Conservation (phyloP, 2,888 invertebrate species). For the Neoascia interrupta region DNA sequence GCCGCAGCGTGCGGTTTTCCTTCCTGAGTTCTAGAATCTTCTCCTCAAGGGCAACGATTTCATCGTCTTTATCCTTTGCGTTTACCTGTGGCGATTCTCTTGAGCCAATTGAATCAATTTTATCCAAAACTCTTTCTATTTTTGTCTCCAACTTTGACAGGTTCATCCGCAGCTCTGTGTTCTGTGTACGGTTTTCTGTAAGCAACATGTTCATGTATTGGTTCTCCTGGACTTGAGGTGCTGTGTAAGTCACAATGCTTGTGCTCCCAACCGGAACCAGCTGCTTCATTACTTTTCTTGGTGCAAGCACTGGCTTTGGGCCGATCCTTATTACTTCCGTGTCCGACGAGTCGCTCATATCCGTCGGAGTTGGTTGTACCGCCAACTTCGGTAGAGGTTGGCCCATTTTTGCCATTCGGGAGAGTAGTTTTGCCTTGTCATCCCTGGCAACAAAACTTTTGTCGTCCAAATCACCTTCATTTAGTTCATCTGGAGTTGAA, state of each 20-base stretch:
- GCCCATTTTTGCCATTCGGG: slow-evolving; percentile 83
- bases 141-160: slow-evolving; percentile 84
- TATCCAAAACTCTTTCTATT: slow-evolving; percentile 83
- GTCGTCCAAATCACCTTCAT: not conserved
- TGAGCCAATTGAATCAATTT: slow-evolving; percentile 76
- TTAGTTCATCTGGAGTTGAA: not conserved
- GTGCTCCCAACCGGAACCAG: slow-evolving; percentile 15
- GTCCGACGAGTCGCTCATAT: slow-evolving; percentile 80
- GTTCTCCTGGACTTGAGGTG: slow-evolving; percentile 72
- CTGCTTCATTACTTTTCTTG: slow-evolving; percentile 62
- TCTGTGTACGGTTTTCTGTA: slow-evolving; percentile 83
- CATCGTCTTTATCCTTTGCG: slow-evolving; percentile 71
- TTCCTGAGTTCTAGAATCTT: slow-evolving; percentile 77
- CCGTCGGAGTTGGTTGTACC: slow-evolving; percentile 72
- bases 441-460: too few species aligned
- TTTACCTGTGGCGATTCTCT: slow-evolving; percentile 4
- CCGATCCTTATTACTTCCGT: slow-evolving; percentile 74
- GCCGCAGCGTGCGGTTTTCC: slow-evolving; percentile 76
- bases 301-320: slow-evolving; percentile 51
- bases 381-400: slow-evolving; percentile 78
- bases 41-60: slow-evolving; percentile 76
- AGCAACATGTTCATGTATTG: slow-evolving; percentile 82
- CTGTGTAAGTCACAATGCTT: slow-evolving; percentile 32
- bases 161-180: slow-evolving; percentile 84
- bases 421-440: slow-evolving; percentile 74